phyloP scores from a whole-genome alignment of 1,140 invertebrate genomes.

The Caerostris extrusa region DNA sequence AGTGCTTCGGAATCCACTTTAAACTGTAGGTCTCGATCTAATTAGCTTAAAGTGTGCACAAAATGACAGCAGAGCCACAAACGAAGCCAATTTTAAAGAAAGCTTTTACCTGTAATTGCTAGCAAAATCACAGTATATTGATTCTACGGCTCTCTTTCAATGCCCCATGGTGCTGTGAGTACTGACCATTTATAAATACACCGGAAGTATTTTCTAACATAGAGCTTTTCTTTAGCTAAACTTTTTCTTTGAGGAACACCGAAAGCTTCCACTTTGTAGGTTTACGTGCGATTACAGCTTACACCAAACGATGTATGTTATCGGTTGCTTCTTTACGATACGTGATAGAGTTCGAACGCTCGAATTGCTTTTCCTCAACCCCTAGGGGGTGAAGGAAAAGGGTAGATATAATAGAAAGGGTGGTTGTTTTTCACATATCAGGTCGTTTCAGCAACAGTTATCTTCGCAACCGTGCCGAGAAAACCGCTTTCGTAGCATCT shows the following conservation, averaged over 20 bases:
- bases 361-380: background rate
- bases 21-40: too few species aligned
- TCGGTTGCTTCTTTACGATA: slow-evolving; percentile 13
- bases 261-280: background rate
- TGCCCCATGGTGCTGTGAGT: background rate
- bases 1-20: too few species aligned
- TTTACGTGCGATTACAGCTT: slow-evolving; percentile 16
- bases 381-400: background rate
- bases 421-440: background rate
- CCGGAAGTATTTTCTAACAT: background rate
- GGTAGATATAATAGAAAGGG: background rate
- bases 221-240: background rate
- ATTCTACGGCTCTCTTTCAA: background rate
- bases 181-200: background rate
- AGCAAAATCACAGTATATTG: too few species aligned
- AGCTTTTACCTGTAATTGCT: too few species aligned
- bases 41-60: too few species aligned
- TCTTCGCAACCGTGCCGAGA: background rate
- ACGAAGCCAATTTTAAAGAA: too few species aligned
- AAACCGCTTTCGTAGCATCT: background rate
- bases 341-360: background rate
- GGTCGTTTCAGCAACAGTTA: slow-evolving; percentile 1
- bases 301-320: background rate
- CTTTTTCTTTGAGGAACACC: background rate
- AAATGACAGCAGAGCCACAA: too few species aligned